Conservation (phyloP, 2,888 invertebrate species). For the Galerucella calmariensis region DNA sequence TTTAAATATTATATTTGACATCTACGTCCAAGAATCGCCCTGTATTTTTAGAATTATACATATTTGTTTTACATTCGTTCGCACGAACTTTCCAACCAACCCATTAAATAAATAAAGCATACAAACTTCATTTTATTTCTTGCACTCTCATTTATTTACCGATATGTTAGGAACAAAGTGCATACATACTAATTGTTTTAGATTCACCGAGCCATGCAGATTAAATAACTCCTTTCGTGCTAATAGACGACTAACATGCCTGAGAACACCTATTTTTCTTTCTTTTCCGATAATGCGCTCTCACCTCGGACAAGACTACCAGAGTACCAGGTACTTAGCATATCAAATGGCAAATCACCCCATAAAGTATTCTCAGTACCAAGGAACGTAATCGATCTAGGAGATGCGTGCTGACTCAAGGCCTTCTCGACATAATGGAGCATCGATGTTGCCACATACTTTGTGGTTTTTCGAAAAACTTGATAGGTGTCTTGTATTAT, state of each 20-base stretch:
- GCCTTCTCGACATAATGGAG: conserved; percentile 29
- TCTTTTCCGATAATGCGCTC: conserved; percentile 17
- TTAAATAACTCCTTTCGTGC: conserved; percentile 18
- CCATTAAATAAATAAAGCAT: not conserved
- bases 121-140: conserved; percentile 1
- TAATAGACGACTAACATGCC: conserved; percentile 20
- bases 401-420: conserved; percentile 51
- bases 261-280: conserved; percentile 26
- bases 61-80: too few species aligned
- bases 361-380: conserved; percentile 45
- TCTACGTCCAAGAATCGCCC: too few species aligned
- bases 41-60: too few species aligned
- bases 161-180: conserved; percentile 6
- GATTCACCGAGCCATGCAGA: conserved; percentile 5
- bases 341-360: conserved; percentile 47
- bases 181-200: conserved; percentile 6
- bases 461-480: not conserved
- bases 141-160: not conserved
- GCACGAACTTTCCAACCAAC: too few species aligned
- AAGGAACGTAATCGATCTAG: conserved; percentile 44
- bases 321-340: conserved; percentile 34
- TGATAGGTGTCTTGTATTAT: not conserved
- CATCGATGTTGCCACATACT: conserved; percentile 20
- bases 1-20: too few species aligned
- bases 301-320: conserved; percentile 15